Percentiles rank a stretch among this genome's conserved stretches.
These are phyloP conservation scores for Galaxias olidus DNA, from an alignment of 2,797 vertebrate species.

Conservation along the genomic window DNA sequence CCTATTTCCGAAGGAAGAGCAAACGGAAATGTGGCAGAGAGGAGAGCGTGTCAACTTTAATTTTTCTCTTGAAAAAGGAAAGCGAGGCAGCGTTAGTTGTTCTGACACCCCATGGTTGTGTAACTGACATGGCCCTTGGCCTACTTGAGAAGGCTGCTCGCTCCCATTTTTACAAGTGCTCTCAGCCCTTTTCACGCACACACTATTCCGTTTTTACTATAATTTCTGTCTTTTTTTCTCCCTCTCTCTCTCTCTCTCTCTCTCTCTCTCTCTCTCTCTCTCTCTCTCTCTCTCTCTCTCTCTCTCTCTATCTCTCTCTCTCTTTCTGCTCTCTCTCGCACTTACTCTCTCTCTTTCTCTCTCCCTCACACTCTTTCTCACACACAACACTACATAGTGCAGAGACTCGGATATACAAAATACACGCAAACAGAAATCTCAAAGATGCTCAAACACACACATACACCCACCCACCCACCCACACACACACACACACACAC, in stretches of 20 bases:
- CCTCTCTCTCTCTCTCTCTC: conserved; percentile 12
- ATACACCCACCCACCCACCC: conserved; percentile 3
- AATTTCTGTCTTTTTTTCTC: conserved; percentile 12
- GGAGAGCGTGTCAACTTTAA: conserved; percentile 1
- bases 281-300: neutral
- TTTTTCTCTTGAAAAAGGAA: conserved; percentile 3
- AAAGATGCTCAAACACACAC: neutral
- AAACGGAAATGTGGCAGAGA: conserved; percentile 8
- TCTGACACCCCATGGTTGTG: conserved; percentile 13
- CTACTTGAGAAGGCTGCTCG: conserved; percentile 29
- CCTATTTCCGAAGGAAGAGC: conserved; percentile 3
- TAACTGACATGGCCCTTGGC: conserved; percentile 23
- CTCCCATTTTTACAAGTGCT: conserved; percentile 21
- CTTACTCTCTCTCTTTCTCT: conserved; percentile 7
- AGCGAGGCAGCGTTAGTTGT: conserved; percentile 1
- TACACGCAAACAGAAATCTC: neutral
- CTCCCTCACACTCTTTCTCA: conserved; percentile 4
- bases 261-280: conserved; percentile 3
- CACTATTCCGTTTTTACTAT: too few relatives aligned
- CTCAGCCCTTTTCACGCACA: neutral
- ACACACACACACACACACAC: neutral
- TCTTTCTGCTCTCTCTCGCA: conserved; percentile 4
- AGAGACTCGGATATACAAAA: neutral
- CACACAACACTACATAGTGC: neutral
- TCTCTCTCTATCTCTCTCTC: neutral